These are phyloP conservation scores for Drosophila formosana DNA, from an alignment of 2,888 invertebrate genomes.

Conservation along the genomic window DNA sequence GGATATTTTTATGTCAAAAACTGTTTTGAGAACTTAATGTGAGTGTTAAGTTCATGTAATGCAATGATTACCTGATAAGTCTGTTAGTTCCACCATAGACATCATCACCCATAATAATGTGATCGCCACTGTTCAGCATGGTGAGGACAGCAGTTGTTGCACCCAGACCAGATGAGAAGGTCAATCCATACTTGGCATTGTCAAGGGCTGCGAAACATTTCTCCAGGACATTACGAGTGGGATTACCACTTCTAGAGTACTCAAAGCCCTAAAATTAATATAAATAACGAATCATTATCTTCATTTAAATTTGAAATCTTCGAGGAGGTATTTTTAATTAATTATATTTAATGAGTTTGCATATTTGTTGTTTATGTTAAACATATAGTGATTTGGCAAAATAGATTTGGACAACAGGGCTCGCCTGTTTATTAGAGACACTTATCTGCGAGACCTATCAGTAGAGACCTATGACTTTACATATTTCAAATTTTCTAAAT, in stretches of 20 bases:
- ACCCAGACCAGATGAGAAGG: conserved; percentile 96
- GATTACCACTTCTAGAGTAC: conserved; percentile 97
- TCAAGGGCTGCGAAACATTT: conserved; percentile 95
- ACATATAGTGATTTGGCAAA: conserved; percentile 3
- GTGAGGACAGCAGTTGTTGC: conserved; percentile 91
- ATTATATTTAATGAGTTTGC: conserved; percentile 2
- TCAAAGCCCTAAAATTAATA: conserved; percentile 91
- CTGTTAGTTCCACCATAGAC: conserved; percentile 97
- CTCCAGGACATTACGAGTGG: conserved; percentile 95
- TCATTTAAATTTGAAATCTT: not conserved
- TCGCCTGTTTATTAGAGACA: not conserved
- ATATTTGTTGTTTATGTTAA: not conserved
- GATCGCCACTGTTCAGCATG: conserved; percentile 93
- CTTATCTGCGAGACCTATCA: conserved; percentile 10
- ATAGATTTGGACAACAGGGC: not conserved
- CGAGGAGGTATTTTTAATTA: conserved; percentile 3
- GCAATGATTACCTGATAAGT: conserved; percentile 87
- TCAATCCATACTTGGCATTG: conserved; percentile 92
- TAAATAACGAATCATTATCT: no score
- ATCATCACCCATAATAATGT: conserved; percentile 95
- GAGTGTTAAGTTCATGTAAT: no score
- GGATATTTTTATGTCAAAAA: no score
- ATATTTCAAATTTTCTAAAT: conserved; percentile 14
- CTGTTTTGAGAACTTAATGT: no score
- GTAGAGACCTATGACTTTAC: conserved; percentile 8